phyloP scores from a whole-genome alignment of 2,113 vertebrate genomes.

The Arizona elegans region DNA sequence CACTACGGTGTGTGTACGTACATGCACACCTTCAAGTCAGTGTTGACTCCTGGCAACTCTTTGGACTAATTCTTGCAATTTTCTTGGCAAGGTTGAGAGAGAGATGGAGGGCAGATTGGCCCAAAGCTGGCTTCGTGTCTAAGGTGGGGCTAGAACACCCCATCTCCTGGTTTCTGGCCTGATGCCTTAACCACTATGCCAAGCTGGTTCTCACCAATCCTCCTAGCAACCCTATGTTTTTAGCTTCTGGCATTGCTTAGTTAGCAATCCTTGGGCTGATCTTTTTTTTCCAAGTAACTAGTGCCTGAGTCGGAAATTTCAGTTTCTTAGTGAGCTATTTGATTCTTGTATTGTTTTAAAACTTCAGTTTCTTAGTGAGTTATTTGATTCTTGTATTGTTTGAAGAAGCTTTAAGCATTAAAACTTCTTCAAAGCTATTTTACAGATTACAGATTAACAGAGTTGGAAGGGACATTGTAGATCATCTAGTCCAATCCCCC shows the following conservation, averaged over 20 bases:
- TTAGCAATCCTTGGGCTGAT: neutral
- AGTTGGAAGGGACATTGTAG: no score
- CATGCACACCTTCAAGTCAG: neutral
- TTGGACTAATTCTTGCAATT: neutral
- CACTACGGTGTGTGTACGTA: neutral
- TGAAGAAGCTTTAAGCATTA: neutral
- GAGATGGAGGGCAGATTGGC: neutral
- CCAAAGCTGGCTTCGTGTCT: neutral
- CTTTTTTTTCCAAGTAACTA: neutral
- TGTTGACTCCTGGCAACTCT: neutral
- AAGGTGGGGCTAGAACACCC: neutral
- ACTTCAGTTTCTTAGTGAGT: neutral
- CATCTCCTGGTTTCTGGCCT: neutral
- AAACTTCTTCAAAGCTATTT: neutral
- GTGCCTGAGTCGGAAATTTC: neutral
- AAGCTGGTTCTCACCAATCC: neutral
- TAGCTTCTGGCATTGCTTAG: neutral
- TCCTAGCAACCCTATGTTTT: neutral
- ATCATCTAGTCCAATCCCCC: no score
- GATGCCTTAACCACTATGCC: neutral
- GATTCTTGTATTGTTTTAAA: neutral
- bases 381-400: no score
- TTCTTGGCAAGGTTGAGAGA: neutral
- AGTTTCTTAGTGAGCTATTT: neutral
- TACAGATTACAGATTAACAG: no score